phyloP scores from a whole-genome alignment of 2,113 vertebrate species.

The western clawed frog (Xenopus tropicalis) region UCB_Xtro_10.0 CM004447.2:91378501-91379000 shows the following conservation, averaged over 20 bases:
- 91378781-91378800: constrained; percentile 40
- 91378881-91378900: constrained; percentile 55
- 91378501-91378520: too few species aligned
- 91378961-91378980: too few species aligned
- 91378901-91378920: constrained; percentile 44
- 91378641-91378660: too few species aligned
- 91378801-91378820: constrained; percentile 56
- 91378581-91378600: too few species aligned
- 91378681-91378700: too few species aligned
- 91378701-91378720: neutral
- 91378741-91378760: constrained; percentile 6
- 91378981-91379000: too few species aligned
- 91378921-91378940: constrained; percentile 53
- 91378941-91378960: constrained; percentile 57
- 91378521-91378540: too few species aligned
- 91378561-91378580: too few species aligned
- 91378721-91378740: neutral
- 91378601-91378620: too few species aligned
- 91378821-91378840: constrained; percentile 40
- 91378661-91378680: too few species aligned
- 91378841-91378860: constrained; percentile 56
- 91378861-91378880: constrained; percentile 60
- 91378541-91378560: too few species aligned
- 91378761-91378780: neutral
- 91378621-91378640: too few species aligned